Percentiles rank a stretch among this genome's conserved stretches.
phyloP scores from a whole-genome alignment of 2,797 vertebrate species.

The Sebastes steindachneri region DNA sequence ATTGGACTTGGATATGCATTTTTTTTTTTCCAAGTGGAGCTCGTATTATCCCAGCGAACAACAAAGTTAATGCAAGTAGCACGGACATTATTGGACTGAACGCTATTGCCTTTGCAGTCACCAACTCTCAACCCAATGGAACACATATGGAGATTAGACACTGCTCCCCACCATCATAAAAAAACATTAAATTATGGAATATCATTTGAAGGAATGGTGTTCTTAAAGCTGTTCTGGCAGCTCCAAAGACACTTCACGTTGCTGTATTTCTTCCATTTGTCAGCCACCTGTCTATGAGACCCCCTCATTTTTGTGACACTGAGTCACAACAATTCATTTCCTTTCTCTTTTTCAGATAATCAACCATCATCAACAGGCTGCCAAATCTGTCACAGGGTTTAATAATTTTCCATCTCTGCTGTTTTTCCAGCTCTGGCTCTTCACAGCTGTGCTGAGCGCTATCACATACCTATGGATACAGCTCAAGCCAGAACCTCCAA shows the following conservation, averaged over 20 bases:
- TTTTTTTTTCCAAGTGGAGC: not conserved
- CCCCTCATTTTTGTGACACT: conserved; percentile 37
- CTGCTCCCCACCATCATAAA: not conserved
- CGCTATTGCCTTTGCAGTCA: not conserved
- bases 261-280: conserved; percentile 6
- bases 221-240: not conserved
- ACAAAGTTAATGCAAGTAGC: not conserved
- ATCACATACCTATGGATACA: not conserved
- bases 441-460: conserved; percentile 51
- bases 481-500: not conserved
- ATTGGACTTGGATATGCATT: not conserved
- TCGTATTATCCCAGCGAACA: not conserved
- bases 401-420: conserved; percentile 60
- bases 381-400: conserved; percentile 64
- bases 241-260: not conserved
- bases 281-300: conserved; percentile 11
- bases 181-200: not conserved
- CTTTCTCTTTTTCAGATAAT: conserved; percentile 27
- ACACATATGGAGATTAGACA: not conserved
- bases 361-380: conserved; percentile 18
- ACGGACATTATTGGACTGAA: not conserved
- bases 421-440: conserved; percentile 47
- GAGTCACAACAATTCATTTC: conserved; percentile 51
- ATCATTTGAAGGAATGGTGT: not conserved
- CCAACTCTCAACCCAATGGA: not conserved